Conservation (phyloP, 1,140 invertebrate genomes). For the Hesperophylax magnus region DNA sequence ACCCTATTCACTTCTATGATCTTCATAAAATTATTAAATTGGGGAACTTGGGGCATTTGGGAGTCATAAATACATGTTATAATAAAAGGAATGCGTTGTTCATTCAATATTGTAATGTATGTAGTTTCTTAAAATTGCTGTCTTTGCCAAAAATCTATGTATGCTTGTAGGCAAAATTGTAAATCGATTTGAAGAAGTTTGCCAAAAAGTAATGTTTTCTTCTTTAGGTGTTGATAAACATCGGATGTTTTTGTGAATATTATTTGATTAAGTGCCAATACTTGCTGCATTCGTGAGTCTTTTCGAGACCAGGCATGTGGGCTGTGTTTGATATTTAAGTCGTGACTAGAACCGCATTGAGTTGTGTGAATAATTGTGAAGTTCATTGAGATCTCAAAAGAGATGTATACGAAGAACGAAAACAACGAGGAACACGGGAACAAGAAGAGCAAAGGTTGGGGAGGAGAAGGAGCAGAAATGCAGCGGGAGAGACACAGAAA, state of each 20-base stretch:
- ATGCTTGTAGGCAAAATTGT: not conserved
- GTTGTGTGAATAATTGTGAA: conserved; percentile 16
- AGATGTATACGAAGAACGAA: conserved; percentile 19
- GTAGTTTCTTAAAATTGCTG: too few relatives aligned
- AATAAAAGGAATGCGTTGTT: too few relatives aligned
- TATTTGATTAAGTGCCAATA: not conserved
- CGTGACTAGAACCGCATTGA: conserved; percentile 31
- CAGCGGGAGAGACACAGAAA: not conserved
- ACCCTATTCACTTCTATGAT: too few relatives aligned
- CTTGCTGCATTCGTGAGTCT: not conserved
- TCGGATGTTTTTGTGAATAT: too few relatives aligned
- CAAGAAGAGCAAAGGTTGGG: not conserved
- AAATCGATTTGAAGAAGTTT: not conserved
- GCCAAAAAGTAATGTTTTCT: not conserved
- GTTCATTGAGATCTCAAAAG: conserved; percentile 35
- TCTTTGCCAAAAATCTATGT: too few relatives aligned
- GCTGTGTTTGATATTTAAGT: conserved; percentile 13
- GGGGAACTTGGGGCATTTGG: too few relatives aligned
- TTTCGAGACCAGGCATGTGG: not conserved
- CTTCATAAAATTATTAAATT: too few relatives aligned
- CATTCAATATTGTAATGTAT: too few relatives aligned
- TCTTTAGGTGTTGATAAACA: not conserved
- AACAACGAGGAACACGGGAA: not conserved
- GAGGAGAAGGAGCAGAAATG: not conserved
- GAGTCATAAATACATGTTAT: too few relatives aligned